phyloP scores from a whole-genome alignment of 2,797 vertebrate species.

The Coregonus suidteri region DNA sequence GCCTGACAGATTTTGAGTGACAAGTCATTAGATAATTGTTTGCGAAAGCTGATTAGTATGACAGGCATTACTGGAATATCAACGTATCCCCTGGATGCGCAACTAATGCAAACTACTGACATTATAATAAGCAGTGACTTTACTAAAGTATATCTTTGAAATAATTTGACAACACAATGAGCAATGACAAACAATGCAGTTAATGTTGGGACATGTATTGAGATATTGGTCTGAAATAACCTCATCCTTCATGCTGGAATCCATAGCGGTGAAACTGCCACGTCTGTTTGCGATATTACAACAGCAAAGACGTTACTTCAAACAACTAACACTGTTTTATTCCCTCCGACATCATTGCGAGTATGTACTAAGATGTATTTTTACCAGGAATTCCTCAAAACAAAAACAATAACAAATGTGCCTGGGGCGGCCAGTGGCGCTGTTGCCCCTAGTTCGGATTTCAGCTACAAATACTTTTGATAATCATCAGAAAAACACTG shows the following conservation, averaged over 20 bases:
- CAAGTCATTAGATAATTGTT: conserved; percentile 84
- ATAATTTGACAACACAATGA: conserved; percentile 48
- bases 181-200: conserved; percentile 19
- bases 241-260: neutral
- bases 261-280: neutral
- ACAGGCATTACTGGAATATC: conserved; percentile 51
- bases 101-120: conserved; percentile 69
- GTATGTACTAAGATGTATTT: too few relatives aligned
- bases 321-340: neutral
- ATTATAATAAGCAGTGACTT: conserved; percentile 61
- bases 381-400: neutral
- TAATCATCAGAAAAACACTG: too few relatives aligned
- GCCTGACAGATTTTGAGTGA: conserved; percentile 81
- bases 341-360: neutral
- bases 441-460: too few relatives aligned
- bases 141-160: conserved; percentile 48
- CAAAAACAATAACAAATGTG: neutral
- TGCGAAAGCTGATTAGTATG: conserved; percentile 77
- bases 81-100: conserved; percentile 67
- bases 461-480: too few relatives aligned
- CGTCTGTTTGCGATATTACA: neutral
- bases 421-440: too few relatives aligned
- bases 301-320: neutral
- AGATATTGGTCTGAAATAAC: neutral
- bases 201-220: neutral